Evolutionary conservation across 2,888 invertebrate species (phyloP), one percentile per base, ranked within the genome.

Genomic region (Arge pagana): DNA sequence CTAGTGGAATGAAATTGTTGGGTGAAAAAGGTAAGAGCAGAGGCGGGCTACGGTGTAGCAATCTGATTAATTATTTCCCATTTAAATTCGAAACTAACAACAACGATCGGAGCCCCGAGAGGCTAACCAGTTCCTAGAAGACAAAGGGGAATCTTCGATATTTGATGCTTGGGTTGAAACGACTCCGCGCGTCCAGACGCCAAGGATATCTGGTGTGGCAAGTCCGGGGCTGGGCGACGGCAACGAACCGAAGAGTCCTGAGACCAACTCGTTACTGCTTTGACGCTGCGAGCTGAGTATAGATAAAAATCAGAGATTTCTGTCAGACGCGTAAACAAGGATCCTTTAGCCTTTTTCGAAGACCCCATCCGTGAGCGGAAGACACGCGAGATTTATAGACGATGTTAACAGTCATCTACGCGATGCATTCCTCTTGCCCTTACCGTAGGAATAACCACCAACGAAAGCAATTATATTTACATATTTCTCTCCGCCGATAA

Each of bases 1-100:
- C n/a, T n/a, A n/a, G n/a, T n/a, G n/a, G n/a, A n/a, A n/a, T n/a
- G n/a, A n/a, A n/a, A n/a, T n/a, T n/a, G n/a, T n/a, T n/a, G n/a
- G n/a, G n/a, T n/a, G n/a, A n/a, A n/a, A n/a, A n/a, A n/a, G n/a
- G n/a, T n/a, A n/a, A n/a, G n/a, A n/a, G n/a, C n/a, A n/a, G n/a
- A 45, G 33, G 33, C 63, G 54, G 42, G 31, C 54, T 56, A 55
- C n/a, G n/a, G n/a, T n/a, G n/a, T n/a, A 36, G 58, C 60, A 48
- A 59, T 60, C 66, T 71, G 73, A 75, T 75, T 73, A 74, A 74
- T 75, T 74, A 75, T 75, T 74, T 70, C 66, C n/a, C 64, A 62
- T 71, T 71, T 65, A 60, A 65, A 65, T 58, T 65, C 64, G 65
- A 70, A 71, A 64, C 68, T 64, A 71, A 68, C 71, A 69, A 63